Evolutionary conservation across 2,888 invertebrate species (phyloP), one percentile per base, ranked within the genome.

Genomic region (Scaptomyza caliginosa): DNA sequence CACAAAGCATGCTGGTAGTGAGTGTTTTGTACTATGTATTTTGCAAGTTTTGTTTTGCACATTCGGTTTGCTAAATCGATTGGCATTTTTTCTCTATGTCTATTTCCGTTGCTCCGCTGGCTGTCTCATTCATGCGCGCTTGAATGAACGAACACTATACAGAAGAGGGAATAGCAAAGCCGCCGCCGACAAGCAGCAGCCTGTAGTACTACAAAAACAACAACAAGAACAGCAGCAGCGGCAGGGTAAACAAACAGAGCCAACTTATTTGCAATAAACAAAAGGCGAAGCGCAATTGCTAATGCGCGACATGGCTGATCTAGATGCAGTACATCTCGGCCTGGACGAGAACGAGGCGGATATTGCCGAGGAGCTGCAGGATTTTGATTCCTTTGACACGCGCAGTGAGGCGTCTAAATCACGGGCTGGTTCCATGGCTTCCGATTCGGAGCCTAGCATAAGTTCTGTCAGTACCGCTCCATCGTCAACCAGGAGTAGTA

Each of bases 401-500:
- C 93, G 96, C 10, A 97, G 97, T 91, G 97, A 98, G 92, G 96
- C 97, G 26, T 96, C 96, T 49, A 96, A 96, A 70, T 90, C 90
- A 0, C 84, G 86, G 3, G 95, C 95, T 42, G 94, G 95, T 77
- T 95, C 95, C 4, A 94, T 94, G 21, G 79, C 65, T 0, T 73
- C 73, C 69, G 89, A 90, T 48, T 89, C 90, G 3, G 94, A 94
- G 68, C 95, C 95, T 6, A 96, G 95, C 88, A 96, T 96, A 63
- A 96, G 95, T 91, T 94, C 96, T 21, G 95, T 94, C 28, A 96
- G 96, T 83, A 93, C 95, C 3, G 63, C 86, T 1, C 94, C 94
- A 81, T 95, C 94, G 4, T 94, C 93, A 30, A 83, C 93, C 39
- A 82, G 62, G 19, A 59, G 74, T 3, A 68, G 54, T 19, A 45